Base-by-base conservation (phyloP, 2,113 vertebrate species). In the Tricholaema leucomelas region DNA sequence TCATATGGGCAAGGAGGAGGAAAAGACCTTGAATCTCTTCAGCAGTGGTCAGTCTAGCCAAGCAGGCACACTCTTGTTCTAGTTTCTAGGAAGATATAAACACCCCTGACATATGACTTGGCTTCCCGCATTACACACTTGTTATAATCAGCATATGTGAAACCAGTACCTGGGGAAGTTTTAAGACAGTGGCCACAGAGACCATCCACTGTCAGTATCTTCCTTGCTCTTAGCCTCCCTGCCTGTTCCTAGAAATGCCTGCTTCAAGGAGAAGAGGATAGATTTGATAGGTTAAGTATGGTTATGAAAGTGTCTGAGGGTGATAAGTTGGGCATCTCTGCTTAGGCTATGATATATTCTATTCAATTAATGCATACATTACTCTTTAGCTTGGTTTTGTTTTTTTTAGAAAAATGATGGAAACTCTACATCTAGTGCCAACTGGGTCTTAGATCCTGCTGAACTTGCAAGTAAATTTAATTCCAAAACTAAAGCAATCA, bases 401-500 rank as follows among this genome's bases (percentile, higher is more conserved):
- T 55, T 14, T 76, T 86, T 81, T 48, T 96, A 98, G 99, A 98
- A 98, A 92, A 87, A 96, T 38, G 75, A 86, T 80, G 97, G 97
- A 76, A 94, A 67, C 9, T 69, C 66, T 79, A 67, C 95, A 84
- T 97, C 97, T 73, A 99, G 99, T 92, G 98, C 98, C 36, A 98
- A 99, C 85, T 99, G 99, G 99, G 96, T 90, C 58, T 98, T 99
- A 33, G 98, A 99, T 96, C 97, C 97, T 66, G 95, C 97, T 55
- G 99, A 99, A 97, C 98, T 99, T 73, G 97, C 98, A 73, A 98
- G 97, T 95, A 99, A 99, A 97, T 99, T 99, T 96, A 99, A 96
- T 97, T 98, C 98, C 5, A 99, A 98, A 97, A 99, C 99, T 27
- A 99, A 99, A 96, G 99, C 99, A 50, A 99, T 99, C 87, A 98